These are phyloP conservation scores for Carollia perspicillata DNA, from an alignment of 2,113 vertebrate species.

Conservation along the genomic window DNA sequence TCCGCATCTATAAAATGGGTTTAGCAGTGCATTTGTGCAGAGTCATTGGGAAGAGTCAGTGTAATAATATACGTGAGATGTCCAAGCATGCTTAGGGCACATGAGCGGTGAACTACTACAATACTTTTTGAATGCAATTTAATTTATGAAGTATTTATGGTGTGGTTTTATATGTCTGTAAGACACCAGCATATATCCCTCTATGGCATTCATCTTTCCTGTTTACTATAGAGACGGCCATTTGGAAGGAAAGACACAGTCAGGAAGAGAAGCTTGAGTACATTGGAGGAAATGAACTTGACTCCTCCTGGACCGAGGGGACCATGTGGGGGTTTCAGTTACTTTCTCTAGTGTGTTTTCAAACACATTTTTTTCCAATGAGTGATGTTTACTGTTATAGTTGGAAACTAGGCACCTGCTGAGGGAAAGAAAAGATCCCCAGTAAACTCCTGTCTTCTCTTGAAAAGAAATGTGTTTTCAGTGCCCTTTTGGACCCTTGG, in stretches of 20 bases:
- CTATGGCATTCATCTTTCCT: neutral
- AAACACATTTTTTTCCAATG: constrained; percentile 43
- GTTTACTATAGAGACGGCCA: neutral
- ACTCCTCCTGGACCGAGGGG: neutral
- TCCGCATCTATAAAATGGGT: neutral
- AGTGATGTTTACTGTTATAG: constrained; percentile 35
- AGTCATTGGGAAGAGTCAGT: neutral
- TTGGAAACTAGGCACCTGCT: constrained; percentile 41
- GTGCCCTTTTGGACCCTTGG: constrained; percentile 34
- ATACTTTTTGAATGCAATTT: neutral
- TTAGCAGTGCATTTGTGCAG: neutral
- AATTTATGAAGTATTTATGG: neutral
- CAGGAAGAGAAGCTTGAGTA: constrained; percentile 40
- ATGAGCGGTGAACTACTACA: neutral
- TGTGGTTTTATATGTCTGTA: neutral
- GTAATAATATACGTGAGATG: neutral
- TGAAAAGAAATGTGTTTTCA: constrained; percentile 46
- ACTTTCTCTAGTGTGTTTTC: constrained; percentile 57
- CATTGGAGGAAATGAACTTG: neutral
- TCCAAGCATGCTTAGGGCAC: neutral
- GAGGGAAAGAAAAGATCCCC: constrained; percentile 64
- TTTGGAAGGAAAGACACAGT: constrained; percentile 33
- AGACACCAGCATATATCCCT: neutral
- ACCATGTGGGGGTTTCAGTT: neutral
- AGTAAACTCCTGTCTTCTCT: constrained; percentile 56